Conservation (phyloP, 2,888 invertebrate species). For the Malacosoma neustria region DNA sequence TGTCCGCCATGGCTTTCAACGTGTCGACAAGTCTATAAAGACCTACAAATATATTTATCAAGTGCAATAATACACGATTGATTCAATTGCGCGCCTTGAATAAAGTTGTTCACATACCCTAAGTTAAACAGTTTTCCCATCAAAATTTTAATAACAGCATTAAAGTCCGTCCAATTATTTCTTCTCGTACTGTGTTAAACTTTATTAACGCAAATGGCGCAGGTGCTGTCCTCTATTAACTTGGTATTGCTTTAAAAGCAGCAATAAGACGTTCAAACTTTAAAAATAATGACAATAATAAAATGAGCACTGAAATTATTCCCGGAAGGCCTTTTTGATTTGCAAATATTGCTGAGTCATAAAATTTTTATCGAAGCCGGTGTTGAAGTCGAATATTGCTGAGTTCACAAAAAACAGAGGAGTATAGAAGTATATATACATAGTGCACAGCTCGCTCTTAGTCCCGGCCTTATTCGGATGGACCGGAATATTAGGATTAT, state of each 20-base stretch:
- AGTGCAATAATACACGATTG: constrained; percentile 44
- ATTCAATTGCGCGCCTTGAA: constrained; percentile 48
- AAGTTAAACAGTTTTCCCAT: constrained; percentile 45
- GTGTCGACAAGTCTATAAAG: too few relatives aligned
- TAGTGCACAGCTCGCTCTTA: too few relatives aligned
- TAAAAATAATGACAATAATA: constrained; percentile 29
- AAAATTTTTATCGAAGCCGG: constrained; percentile 31
- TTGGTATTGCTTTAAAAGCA: constrained; percentile 28
- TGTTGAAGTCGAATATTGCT: constrained; percentile 37
- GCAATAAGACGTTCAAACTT: not conserved
- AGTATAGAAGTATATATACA: too few relatives aligned
- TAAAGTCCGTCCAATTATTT: constrained; percentile 39
- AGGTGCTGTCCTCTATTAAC: constrained; percentile 37
- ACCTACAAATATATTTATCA: too few relatives aligned
- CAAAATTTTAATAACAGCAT: constrained; percentile 56
- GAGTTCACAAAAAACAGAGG: too few relatives aligned
- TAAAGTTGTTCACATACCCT: constrained; percentile 55
- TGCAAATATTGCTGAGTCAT: constrained; percentile 25
- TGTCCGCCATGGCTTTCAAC: too few relatives aligned
- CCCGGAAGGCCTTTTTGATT: constrained; percentile 21
- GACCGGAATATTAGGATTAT: too few relatives aligned
- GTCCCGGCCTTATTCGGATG: too few relatives aligned
- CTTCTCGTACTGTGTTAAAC: constrained; percentile 39
- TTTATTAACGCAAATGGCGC: constrained; percentile 50
- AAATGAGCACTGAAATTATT: constrained; percentile 20